A percentile compares a stretch with the other conserved stretches of the same genome.
phyloP scores from a whole-genome alignment of 2,113 vertebrate species.

The Pycnonotus jocosus region DNA sequence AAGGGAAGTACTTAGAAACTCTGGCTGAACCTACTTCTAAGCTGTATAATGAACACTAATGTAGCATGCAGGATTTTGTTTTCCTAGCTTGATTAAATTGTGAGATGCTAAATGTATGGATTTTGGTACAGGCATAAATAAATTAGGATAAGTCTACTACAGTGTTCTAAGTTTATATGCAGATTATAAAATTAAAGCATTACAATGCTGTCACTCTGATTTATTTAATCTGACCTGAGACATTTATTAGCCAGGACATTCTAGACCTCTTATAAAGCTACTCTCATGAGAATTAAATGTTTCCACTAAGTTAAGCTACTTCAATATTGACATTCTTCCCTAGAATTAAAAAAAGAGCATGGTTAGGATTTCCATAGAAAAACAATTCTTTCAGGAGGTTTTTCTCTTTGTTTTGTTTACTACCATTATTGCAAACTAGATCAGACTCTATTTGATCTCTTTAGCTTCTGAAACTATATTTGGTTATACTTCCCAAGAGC shows the following conservation, averaged over 20 bases:
- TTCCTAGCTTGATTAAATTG: background rate
- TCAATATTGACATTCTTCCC: background rate
- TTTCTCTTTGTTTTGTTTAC: background rate
- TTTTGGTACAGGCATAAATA: background rate
- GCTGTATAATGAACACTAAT: background rate
- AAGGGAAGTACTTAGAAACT: background rate
- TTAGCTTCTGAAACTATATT: background rate
- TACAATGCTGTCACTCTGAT: background rate
- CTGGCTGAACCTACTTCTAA: background rate
- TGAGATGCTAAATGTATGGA: background rate
- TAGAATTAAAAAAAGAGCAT: background rate
- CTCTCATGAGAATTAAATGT: background rate
- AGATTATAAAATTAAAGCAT: slow-evolving; percentile 8
- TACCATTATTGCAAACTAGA: background rate
- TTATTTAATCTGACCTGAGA: background rate
- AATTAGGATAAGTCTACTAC: background rate
- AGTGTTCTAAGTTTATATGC: background rate
- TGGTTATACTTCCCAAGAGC: background rate
- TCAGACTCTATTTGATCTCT: background rate
- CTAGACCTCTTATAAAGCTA: background rate
- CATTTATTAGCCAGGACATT: background rate
- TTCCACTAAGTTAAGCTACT: slow-evolving; percentile 9
- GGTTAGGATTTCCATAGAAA: background rate
- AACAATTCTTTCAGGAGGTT: background rate
- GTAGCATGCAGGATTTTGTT: background rate